phyloP scores from a whole-genome alignment of 2,888 invertebrate species.

The Clusia tigrina region DNA sequence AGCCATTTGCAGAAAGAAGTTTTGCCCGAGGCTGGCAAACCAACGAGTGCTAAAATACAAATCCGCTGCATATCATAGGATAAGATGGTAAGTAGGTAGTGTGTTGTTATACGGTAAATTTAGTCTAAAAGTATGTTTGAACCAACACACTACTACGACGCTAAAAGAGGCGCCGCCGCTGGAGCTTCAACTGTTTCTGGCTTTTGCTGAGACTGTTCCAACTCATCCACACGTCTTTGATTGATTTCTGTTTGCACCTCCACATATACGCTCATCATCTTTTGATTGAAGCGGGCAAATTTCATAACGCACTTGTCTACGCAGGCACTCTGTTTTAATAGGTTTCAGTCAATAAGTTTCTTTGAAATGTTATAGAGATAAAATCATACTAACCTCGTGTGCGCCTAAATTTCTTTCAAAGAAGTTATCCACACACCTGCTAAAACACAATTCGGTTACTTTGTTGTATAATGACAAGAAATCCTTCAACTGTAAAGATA shows the following conservation, averaged over 20 bases:
- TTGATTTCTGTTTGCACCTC: constrained; percentile 63
- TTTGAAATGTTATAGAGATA: not conserved
- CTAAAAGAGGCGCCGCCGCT: constrained; percentile 16
- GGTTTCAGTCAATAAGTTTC: constrained; percentile 19
- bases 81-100: too few species aligned
- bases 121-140: constrained; percentile 1
- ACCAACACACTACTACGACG: constrained; percentile 36
- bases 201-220: constrained; percentile 47
- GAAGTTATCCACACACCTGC: constrained; percentile 60
- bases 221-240: constrained; percentile 54
- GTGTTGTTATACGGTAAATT: constrained; percentile 3
- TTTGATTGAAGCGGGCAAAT: constrained; percentile 63
- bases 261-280: constrained; percentile 62
- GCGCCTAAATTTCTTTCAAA: constrained; percentile 50
- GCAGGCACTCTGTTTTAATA: constrained; percentile 56
- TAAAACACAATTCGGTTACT: constrained; percentile 63
- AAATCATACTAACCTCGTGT: constrained; percentile 46
- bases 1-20: constrained; percentile 49
- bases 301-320: constrained; percentile 61
- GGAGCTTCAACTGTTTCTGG: constrained; percentile 35
- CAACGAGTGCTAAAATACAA: constrained; percentile 54
- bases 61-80: constrained; percentile 46
- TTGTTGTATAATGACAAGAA: constrained; percentile 64
- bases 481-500: constrained; percentile 57
- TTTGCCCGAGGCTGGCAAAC: constrained; percentile 60